phyloP scores from a whole-genome alignment of 2,797 vertebrate genomes.

The Mionectes olivaceus region DNA sequence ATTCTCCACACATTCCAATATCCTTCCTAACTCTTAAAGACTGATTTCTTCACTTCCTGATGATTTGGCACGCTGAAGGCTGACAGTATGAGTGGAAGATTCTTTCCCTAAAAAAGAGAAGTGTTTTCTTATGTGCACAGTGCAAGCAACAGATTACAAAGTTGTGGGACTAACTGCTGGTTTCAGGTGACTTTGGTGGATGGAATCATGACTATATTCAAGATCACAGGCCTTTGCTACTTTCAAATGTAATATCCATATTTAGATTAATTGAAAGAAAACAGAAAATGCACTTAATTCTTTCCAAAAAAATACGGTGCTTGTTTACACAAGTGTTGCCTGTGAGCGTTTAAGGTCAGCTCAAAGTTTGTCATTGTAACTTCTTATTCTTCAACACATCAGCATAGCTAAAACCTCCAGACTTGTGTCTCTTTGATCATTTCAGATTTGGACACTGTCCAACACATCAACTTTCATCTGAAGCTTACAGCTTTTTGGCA shows the following conservation, averaged over 20 bases:
- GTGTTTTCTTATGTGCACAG: not conserved
- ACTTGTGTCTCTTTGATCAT: slow-evolving; percentile 11
- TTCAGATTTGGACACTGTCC: slow-evolving; percentile 14
- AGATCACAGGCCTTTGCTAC: not conserved
- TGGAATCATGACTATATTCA: not conserved
- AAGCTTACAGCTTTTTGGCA: slow-evolving; percentile 36
- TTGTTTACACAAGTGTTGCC: not conserved
- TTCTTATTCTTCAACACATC: slow-evolving; percentile 5
- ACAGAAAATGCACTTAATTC: not conserved
- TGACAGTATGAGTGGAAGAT: not conserved
- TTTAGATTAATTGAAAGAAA: not conserved
- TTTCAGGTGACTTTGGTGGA: not conserved
- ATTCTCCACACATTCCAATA: not conserved
- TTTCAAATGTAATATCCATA: not conserved
- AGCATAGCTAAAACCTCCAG: not conserved
- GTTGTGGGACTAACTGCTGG: not conserved
- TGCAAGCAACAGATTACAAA: not conserved
- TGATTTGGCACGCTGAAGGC: not conserved
- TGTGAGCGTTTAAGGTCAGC: not conserved
- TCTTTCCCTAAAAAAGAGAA: not conserved
- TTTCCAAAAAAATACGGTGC: not conserved
- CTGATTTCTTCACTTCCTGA: not conserved
- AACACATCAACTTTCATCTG: slow-evolving; percentile 8
- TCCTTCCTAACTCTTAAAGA: not conserved
- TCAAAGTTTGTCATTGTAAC: not conserved